Base-by-base conservation (phyloP, 1,140 invertebrate genomes). In the Batillaria attramentaria region DNA sequence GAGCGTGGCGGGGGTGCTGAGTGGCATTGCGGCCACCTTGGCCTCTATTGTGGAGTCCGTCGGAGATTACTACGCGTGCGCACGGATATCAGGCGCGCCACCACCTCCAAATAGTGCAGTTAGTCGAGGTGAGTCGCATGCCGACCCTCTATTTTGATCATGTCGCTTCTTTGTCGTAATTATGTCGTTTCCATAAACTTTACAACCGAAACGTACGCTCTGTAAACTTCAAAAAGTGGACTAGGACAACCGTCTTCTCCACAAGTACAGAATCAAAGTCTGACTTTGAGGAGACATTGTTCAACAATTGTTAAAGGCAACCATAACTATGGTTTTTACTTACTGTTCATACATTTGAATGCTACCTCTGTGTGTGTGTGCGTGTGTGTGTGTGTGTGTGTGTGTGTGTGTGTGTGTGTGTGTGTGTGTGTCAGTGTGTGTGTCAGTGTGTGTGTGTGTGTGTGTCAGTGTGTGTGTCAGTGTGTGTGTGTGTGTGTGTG, bases 51-150 rank as follows among this genome's bases (percentile, higher is more conserved):
- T 90, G 43, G 89, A 90, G 78, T 89, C 89, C 1, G 84, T 90
- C 20, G 89, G 89, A n/a, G 88, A 90, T 81, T 90, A 90, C 78
- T 86, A 89, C 81, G 87, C 89, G 77, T 89, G 88, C 72, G 89
- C 89, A 8, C 78, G 86, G 78, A 80, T 88, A 33, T 73, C 86
- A 28, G 87, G 86, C n/a, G 96, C 95, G 0, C 94, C 94, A 0
- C 93, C 95, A 0, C 96, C 96, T 0, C 96, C 96, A 5, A 79
- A 81, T 28, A 87, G 89, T 78, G 91, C 91, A 31, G 85, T 91
- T 43, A 0, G 90, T 24, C n/a, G 70, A 54, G 70, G 41, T 43
- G n/a, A n/a, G n/a, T n/a, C n/a, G n/a, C n/a, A n/a, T n/a, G n/a
- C n/a, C n/a, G n/a, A n/a, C n/a, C n/a, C n/a, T n/a, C n/a, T n/a